phyloP scores from a whole-genome alignment of 2,797 vertebrate genomes.

The Denticeps clupeoides region DNA sequence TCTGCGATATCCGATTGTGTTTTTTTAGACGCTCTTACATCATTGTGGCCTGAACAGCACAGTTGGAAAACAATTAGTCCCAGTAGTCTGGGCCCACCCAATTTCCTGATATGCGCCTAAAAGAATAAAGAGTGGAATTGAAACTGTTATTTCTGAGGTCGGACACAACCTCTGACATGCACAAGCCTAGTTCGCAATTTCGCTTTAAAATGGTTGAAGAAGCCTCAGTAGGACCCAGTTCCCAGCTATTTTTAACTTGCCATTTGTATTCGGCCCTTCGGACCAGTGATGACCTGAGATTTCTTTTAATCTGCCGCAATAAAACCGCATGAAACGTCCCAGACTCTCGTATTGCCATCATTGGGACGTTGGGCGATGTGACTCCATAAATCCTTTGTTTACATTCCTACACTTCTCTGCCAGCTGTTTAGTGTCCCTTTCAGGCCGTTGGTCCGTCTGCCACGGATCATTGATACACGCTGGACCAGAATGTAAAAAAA shows the following conservation, averaged over 20 bases:
- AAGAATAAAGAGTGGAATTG: conserved; percentile 21
- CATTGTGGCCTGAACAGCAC: conserved; percentile 20
- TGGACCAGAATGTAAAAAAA: neutral
- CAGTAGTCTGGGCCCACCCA: conserved; percentile 20
- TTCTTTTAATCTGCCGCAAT: too few species aligned
- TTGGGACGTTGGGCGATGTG: conserved; percentile 8
- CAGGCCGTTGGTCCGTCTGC: conserved; percentile 16
- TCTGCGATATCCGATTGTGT: conserved; percentile 29
- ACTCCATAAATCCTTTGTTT: conserved; percentile 36
- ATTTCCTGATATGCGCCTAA: conserved; percentile 25
- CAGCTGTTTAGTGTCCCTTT: conserved; percentile 40
- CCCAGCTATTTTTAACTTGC: too few species aligned
- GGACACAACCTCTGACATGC: too few species aligned
- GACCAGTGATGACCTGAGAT: too few species aligned
- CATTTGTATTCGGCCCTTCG: too few species aligned
- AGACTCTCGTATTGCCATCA: too few species aligned
- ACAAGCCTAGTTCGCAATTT: too few species aligned
- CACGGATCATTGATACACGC: conserved; percentile 15
- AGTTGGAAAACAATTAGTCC: conserved; percentile 33
- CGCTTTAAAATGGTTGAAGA: too few species aligned
- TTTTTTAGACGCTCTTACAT: conserved; percentile 29
- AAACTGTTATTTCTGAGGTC: conserved; percentile 14
- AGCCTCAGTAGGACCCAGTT: too few species aligned
- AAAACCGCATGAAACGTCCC: too few species aligned
- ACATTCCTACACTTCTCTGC: conserved; percentile 30